Percentiles rank a stretch among this genome's conserved stretches.
These are phyloP conservation scores for Lophius americanus DNA, from an alignment of 2,797 vertebrate genomes.

Conservation along the genomic window DNA sequence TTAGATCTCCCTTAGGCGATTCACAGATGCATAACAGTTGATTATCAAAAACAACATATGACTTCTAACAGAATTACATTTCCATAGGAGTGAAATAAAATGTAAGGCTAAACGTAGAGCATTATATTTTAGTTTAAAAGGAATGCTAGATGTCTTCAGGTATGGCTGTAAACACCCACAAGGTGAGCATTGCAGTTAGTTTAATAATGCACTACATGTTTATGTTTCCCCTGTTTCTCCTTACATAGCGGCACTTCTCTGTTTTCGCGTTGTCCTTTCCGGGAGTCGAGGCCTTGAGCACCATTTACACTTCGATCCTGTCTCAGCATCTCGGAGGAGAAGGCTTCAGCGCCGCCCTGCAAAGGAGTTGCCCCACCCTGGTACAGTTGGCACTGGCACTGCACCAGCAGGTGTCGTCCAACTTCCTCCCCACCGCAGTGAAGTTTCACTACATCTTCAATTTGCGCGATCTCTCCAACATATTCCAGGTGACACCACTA, in stretches of 20 bases:
- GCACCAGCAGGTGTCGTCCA: conserved; percentile 85
- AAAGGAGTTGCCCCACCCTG: conserved; percentile 82
- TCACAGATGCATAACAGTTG: background rate
- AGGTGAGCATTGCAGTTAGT: background rate
- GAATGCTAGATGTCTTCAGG: no score
- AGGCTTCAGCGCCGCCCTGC: conserved; percentile 80
- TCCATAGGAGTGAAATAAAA: background rate
- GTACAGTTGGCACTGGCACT: conserved; percentile 86
- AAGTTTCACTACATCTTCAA: conserved; percentile 99
- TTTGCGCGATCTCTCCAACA: conserved; percentile 93
- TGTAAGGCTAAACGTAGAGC: background rate
- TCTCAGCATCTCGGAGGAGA: conserved; percentile 84
- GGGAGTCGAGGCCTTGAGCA: conserved; percentile 86
- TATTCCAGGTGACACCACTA: conserved; percentile 88
- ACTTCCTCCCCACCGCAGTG: conserved; percentile 91
- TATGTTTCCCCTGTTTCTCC: background rate
- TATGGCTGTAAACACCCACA: no score
- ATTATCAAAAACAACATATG: background rate
- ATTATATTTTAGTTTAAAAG: conserved; percentile 20
- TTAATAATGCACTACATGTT: background rate
- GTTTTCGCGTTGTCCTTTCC: conserved; percentile 91
- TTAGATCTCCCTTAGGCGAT: no score
- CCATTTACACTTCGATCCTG: conserved; percentile 93
- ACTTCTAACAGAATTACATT: background rate
- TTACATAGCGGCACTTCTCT: conserved; percentile 90